Base-by-base conservation (phyloP, 2,113 vertebrate species). In the Elephas maximus region DNA sequence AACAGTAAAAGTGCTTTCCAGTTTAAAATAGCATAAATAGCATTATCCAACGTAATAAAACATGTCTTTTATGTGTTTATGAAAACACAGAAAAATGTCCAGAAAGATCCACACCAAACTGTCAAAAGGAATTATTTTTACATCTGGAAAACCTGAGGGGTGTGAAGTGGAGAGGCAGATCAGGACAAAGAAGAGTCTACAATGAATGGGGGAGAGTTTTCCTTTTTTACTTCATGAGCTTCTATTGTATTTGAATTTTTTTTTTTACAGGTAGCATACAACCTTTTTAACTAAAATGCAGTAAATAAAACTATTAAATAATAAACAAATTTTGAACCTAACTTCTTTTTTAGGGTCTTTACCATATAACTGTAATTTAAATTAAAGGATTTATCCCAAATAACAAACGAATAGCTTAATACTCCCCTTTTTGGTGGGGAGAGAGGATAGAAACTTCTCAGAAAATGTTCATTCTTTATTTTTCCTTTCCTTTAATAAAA, bases 281-380 rank as follows among this genome's bases (percentile, higher is more conserved):
- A 73, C 15, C 73, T 92, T 90, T 88, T 24, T 83, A 89, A 98
- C 8, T 87, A 96, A 97, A 97, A 90, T 53, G 74, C 20, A 96
- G 60, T 71, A 88, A 91, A 57, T 12, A 65, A 96, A 76, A 18
- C 44, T 90, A 86, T 44, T 63, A 96, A 92, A 83, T 60, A 85
- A 92, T 23, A 93, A 94, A 67, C 1, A 60, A 65, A 88, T 37
- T 83, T 93, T 92, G 95, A 37, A 92, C 14, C 67, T 80, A 80
- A 83, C 26, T 69, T 79, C 74, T 84, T 86, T 95, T 89, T 92
- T 82, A 82, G 65, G 24, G 6, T 60, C 73, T 81, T 93, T 83
- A 74, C 86, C 41, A 63, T 9, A 57, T 24, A n/a, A 12, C 44
- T 92, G 0, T 88, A 94, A 71, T 85, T 87, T 90, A 96, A 93